These are phyloP conservation scores for Chlorops oryzae DNA, from an alignment of 1,140 invertebrate genomes.

Conservation along the genomic window DNA sequence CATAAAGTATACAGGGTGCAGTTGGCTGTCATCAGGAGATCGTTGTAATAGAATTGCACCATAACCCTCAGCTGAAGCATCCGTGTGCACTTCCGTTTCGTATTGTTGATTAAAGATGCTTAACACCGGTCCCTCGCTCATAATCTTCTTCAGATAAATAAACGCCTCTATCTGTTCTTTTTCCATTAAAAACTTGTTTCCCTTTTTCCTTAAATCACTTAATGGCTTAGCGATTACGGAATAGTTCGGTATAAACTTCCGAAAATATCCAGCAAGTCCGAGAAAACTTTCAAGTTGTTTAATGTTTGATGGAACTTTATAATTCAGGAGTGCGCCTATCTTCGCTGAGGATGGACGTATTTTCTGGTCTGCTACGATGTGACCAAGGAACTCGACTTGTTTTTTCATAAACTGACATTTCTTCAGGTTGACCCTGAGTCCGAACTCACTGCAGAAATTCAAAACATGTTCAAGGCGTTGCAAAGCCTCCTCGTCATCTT, in stretches of 20 bases:
- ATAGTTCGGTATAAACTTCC: constrained; percentile 36
- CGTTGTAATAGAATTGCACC: constrained; percentile 39
- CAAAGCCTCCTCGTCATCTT: no score
- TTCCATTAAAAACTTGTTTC: constrained; percentile 11
- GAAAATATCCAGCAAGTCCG: constrained; percentile 40
- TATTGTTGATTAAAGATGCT: constrained; percentile 30
- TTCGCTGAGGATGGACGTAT: constrained; percentile 30
- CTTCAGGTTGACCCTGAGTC: constrained; percentile 41
- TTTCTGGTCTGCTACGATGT: constrained; percentile 24
- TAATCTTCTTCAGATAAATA: constrained; percentile 6
- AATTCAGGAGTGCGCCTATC: constrained; percentile 29
- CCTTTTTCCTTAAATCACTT: constrained; percentile 28
- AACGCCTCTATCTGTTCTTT: constrained; percentile 11
- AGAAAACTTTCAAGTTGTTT: constrained; percentile 40
- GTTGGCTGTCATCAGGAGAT: constrained; percentile 27
- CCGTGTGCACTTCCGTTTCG: constrained; percentile 42
- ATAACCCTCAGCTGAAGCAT: constrained; percentile 30
- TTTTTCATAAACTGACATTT: constrained; percentile 35
- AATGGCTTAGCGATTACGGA: constrained; percentile 30
- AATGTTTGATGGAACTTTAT: constrained; percentile 5
- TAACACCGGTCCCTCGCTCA: constrained; percentile 32
- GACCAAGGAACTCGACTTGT: constrained; percentile 40
- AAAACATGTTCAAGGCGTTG: no score
- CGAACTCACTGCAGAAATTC: no score
- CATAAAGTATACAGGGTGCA: constrained; percentile 48